phyloP scores from a whole-genome alignment of 2,888 invertebrate species.

The Calliphora vomitoria region DNA sequence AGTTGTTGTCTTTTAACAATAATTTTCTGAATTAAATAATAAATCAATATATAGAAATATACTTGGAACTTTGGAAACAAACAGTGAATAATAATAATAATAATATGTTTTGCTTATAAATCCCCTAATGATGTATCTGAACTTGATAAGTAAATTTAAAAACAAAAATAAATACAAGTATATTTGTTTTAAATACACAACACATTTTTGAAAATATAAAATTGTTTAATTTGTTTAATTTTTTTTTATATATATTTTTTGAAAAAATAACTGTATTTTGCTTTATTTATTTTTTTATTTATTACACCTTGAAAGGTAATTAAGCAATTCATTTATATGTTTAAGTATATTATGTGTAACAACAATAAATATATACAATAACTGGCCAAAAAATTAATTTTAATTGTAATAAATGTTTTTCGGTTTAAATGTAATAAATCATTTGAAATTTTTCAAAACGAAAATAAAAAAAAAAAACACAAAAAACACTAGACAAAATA shows the following conservation, averaged over 20 bases:
- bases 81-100: not conserved
- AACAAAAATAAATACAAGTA: not conserved
- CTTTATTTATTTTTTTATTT: constrained; percentile 8
- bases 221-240: not conserved
- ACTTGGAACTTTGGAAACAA: not conserved
- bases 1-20: constrained; percentile 6
- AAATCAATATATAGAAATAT: constrained; percentile 35
- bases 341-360: too few relatives aligned
- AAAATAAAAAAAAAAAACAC: constrained; percentile 21
- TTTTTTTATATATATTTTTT: too few relatives aligned
- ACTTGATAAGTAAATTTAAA: not conserved
- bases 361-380: constrained; percentile 5
- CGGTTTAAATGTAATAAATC: constrained; percentile 50
- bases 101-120: not conserved
- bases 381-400: constrained; percentile 39
- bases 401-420: constrained; percentile 55
- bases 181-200: not conserved
- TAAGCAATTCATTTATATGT: constrained; percentile 42
- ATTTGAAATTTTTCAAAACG: constrained; percentile 49
- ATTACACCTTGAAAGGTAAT: constrained; percentile 61
- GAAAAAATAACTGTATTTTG: not conserved
- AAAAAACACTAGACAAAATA: constrained; percentile 10
- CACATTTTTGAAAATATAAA: not conserved
- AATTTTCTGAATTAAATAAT: constrained; percentile 3
- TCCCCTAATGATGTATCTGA: constrained; percentile 17